Base-by-base conservation (phyloP, 2,888 invertebrate species). In the Punctoribates punctum region DNA sequence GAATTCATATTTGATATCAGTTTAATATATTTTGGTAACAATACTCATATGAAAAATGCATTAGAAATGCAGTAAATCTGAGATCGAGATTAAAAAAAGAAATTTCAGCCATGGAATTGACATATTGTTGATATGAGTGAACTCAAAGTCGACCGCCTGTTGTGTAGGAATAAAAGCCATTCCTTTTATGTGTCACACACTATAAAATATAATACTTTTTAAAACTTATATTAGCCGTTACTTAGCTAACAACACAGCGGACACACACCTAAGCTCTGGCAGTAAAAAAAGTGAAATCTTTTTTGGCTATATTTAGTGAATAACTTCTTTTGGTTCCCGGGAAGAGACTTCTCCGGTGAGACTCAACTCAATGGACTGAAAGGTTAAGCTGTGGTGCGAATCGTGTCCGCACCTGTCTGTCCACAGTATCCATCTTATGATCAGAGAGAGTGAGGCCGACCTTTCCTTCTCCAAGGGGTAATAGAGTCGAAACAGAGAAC, bases 331-430 rank as follows among this genome's bases (percentile, higher is more conserved):
- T 8, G 3, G 34, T 34, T 34, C 34, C 34, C 34, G 34, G 8
- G 34, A 34, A 34, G 4, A 5, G 34, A n/a, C n/a, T n/a, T n/a
- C n/a, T n/a, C 8, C 8, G 34, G 34, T 34, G 34, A 34, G 34
- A 34, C 34, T 8, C 34, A 9, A 65, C 15, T 65, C 29, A n/a
- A 65, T 65, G 65, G 20, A 38, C 4, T 38, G 65, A 65, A 65
- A 65, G 29, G 65, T 38, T 65, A 65, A 65, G 65, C 65, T 29
- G 6, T 34, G 17, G 29, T 29, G 17, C 17, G 38, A 65, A 38
- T 65, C 65, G 65, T 65, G 65, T 65, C 65, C 65, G 34, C 65
- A 65, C 65, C 65, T 65, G 65, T 65, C 65, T 65, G 29, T 65
- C 65, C 57, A 15, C 13, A 25, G 25, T 25, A 6, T 9, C 15